These are phyloP conservation scores for Brachionus sp. DNA, from an alignment of 1,140 invertebrate species.

Conservation along the genomic window DNA sequence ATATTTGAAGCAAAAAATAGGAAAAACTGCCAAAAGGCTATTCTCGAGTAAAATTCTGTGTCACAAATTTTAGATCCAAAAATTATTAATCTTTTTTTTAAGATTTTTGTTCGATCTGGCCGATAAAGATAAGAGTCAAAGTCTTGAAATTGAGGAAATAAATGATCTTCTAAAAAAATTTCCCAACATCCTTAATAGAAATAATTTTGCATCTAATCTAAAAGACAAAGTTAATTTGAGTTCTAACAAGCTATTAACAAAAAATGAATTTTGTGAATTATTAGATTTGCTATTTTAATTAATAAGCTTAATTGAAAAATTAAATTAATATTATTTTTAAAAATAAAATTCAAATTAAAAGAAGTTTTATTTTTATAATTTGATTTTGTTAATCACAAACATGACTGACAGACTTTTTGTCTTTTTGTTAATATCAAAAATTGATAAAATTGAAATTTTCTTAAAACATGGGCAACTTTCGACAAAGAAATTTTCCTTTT, in stretches of 20 bases:
- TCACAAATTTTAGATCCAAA: not conserved
- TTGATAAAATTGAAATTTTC: not conserved
- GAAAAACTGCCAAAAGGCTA: not conserved
- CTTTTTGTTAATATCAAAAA: not conserved
- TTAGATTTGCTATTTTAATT: not conserved
- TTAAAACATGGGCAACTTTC: too few relatives aligned
- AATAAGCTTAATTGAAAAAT: not conserved
- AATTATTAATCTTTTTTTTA: not conserved
- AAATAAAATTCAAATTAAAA: not conserved
- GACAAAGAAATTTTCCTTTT: too few relatives aligned
- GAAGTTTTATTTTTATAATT: not conserved
- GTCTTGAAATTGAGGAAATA: slow-evolving; percentile 7
- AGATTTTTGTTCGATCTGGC: slow-evolving; percentile 16
- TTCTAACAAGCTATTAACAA: not conserved
- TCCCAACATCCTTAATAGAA: not conserved
- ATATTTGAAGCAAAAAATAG: slow-evolving; percentile 10
- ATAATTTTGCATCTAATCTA: not conserved
- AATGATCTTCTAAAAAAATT: not conserved
- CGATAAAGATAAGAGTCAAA: not conserved
- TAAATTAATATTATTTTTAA: not conserved
- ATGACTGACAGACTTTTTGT: not conserved
- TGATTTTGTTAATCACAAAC: not conserved
- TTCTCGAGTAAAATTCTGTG: not conserved
- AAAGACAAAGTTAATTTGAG: not conserved
- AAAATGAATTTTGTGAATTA: not conserved